Evolutionary conservation across 2,113 vertebrate genomes (phyloP), one percentile per base, ranked within the genome.

Genomic region (Rhodinocichla rosea): DNA sequence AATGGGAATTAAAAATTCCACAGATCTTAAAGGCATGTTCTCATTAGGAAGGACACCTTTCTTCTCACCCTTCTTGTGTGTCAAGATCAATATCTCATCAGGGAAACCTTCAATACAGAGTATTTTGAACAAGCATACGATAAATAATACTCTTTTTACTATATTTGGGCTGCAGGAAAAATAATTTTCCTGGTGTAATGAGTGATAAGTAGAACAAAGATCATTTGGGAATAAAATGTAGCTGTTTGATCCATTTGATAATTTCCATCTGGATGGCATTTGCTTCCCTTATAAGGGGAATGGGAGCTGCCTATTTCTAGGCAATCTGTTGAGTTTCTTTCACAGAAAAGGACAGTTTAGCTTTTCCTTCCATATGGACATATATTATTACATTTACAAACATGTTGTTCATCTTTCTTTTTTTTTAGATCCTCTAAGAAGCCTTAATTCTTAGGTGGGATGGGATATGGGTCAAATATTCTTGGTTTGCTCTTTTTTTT

Each of bases 181-280:
- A 67, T 39, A 47, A 30, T 76, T 83, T 83, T 83, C 27, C 42
- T 84, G 55, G 17, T 92, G 15, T 86, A 94, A 63, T 81, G 79
- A 95, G 33, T 75, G 56, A 33, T 93, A 90, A 96, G 88, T 71
- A 93, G 79, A 95, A 74, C 83, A 93, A 96, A 88, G 68, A 83
- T 93, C 63, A 63, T 83, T 70, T 93, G 92, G 76, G 92, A 95
- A 88, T 93, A 91, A 86, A 95, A 63, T 67, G 13, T 89, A 81
- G 30, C 63, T 94, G 49, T 94, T 94, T 92, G 75, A 96, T 92
- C 90, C 71, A 68, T 93, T 95, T 93, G 63, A 91, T 88, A 83
- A 92, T 88, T 95, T 97, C 93, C 94, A 96, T 97, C 94, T 97
- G 96, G 92, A 83, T 90, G 76, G 47, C 76, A 90, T 89, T 96